phyloP scores from a whole-genome alignment of 64 coral and sea anemone species.

The Trachythela sp. region DNA sequence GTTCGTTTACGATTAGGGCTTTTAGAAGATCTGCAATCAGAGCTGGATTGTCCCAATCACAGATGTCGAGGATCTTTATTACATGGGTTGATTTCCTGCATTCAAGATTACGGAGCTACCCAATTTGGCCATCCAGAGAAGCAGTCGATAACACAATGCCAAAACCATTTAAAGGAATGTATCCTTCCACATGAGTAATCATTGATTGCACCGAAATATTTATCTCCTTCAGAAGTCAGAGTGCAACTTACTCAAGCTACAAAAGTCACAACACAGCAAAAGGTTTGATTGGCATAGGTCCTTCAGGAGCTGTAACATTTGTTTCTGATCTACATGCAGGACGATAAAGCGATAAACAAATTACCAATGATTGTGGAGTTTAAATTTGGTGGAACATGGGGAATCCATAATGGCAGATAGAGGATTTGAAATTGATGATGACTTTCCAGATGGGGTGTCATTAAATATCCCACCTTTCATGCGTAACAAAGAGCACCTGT shows the following conservation, averaged over 20 bases:
- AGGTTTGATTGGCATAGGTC: neutral
- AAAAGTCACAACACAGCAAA: conserved; percentile 48
- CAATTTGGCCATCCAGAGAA: conserved; percentile 52
- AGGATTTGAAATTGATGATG: too few relatives aligned
- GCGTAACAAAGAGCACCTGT: neutral
- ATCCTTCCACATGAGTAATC: neutral
- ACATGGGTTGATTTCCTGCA: conserved; percentile 51
- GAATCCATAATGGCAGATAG: conserved; percentile 54
- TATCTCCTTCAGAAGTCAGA: conserved; percentile 27
- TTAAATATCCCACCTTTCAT: conserved; percentile 47
- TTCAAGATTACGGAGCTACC: conserved; percentile 10
- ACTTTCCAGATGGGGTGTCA: conserved; percentile 21
- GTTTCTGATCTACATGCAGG: neutral
- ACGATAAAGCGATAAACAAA: neutral
- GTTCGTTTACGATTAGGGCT: too few relatives aligned
- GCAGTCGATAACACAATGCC: too few relatives aligned
- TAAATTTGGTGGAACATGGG: neutral
- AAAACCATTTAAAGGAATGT: too few relatives aligned
- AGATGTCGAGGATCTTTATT: neutral
- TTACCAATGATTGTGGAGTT: conserved; percentile 25
- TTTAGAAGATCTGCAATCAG: too few relatives aligned
- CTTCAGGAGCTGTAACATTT: neutral
- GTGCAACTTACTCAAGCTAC: neutral
- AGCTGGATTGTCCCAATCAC: too few relatives aligned
- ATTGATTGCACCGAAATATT: conserved; percentile 15